Base-by-base conservation (phyloP, 2,797 vertebrate genomes). In the Acanthopagrus latus region DNA sequence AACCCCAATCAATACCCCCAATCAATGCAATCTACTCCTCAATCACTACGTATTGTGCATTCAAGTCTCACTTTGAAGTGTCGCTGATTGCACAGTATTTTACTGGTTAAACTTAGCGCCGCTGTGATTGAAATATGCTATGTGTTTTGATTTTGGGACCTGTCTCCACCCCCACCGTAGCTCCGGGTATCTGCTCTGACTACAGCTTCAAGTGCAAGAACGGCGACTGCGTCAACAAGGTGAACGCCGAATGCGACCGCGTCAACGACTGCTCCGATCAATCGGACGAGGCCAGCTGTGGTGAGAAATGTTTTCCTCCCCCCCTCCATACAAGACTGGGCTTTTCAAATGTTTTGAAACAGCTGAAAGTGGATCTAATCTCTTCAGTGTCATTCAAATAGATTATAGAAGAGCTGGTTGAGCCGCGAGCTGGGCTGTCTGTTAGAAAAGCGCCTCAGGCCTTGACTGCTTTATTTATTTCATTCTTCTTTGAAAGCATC, bases 231-330 rank as follows among this genome's bases (percentile, higher is more conserved):
- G 89, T 95, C 80, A 95, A 94, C 92, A 96, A 95, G 89, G 85
- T 95, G 83, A 96, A 96, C 2, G 93, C 95, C 0, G 95, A 96
- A 77, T 96, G 95, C 20, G 94, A 96, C 90, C 92, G 85, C 0
- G 21, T 92, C 41, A 46, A 14, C 0, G 95, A 96, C 91, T 96
- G 95, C 83, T 13, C 82, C 0, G 95, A 96, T 70, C 59, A 76
- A 9, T 95, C 95, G 0, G 95, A 96, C 10, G 95, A 96, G 78
- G 55, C 67, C 1, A 0, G 0, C 74, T 96, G 95, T 14, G 7
- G 95, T 96, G 84, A 94, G 93, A 66, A 38, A 62, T 57, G 4
- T 62, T 71, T 83, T 27, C n/a, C 50, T 33, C 52, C 44, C 25
- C 14, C 3, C 7, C n/a, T 3, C 7, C n/a, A 55, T 65, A n/a